Evolutionary conservation across 1,140 invertebrate species (phyloP).

Genomic region (Eriocheir sinensis): DNA sequence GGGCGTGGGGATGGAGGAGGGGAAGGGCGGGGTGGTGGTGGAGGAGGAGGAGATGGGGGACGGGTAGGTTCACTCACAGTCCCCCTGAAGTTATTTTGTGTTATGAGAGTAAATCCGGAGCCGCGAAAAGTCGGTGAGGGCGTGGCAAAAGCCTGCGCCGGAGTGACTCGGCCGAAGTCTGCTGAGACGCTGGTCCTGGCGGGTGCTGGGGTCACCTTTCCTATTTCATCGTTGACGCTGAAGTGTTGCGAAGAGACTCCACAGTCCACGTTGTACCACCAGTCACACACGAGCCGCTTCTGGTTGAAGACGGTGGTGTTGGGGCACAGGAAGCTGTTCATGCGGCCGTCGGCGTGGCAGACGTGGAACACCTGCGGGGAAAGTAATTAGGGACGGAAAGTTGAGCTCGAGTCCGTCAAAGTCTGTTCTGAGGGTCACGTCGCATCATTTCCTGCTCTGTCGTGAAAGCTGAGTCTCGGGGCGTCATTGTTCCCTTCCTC

Average conservation of each 20-base stretch:
- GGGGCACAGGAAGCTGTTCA: slow-evolving; percentile 84
- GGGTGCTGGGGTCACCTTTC: slow-evolving; percentile 40
- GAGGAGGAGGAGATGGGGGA: neutral
- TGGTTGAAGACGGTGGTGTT: slow-evolving; percentile 85
- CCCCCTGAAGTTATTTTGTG: neutral
- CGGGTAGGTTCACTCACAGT: neutral
- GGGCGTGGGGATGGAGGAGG: neutral
- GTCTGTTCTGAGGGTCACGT: neutral
- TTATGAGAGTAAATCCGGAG: neutral
- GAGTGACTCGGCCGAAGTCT: neutral
- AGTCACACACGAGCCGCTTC: slow-evolving; percentile 66
- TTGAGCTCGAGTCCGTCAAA: neutral
- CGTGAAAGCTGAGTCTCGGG: neutral
- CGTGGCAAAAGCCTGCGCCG: neutral
- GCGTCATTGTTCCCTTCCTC: neutral
- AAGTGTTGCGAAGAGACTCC: slow-evolving; percentile 42
- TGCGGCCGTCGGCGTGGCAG: slow-evolving; percentile 83
- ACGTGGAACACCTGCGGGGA: slow-evolving; percentile 84
- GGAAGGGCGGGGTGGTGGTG: neutral
- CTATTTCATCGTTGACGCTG: slow-evolving; percentile 58
- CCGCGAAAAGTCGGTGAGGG: neutral
- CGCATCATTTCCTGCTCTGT: neutral
- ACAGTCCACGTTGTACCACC: slow-evolving; percentile 73
- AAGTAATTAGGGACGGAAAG: slow-evolving; percentile 35
- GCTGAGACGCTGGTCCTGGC: neutral